phyloP scores from a whole-genome alignment of 2,113 vertebrate genomes.

The Motacilla alba region DNA sequence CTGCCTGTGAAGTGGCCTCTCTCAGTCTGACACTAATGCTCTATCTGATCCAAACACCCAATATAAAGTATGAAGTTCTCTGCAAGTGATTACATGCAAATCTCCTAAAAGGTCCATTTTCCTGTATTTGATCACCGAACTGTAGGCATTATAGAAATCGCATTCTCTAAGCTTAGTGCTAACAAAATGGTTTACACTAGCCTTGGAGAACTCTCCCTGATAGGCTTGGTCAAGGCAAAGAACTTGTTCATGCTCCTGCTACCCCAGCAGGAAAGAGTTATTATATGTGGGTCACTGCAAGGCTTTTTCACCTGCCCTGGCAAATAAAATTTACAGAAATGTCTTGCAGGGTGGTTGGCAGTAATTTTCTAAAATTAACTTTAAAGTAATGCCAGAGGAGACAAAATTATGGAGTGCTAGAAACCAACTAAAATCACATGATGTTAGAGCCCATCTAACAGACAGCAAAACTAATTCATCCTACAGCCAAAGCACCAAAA shows the following conservation, averaged over 20 bases:
- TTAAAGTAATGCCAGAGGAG: not conserved
- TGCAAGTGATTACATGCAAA: constrained; percentile 39
- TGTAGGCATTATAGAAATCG: not conserved
- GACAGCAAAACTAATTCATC: not conserved
- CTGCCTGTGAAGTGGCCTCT: not conserved
- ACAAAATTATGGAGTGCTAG: not conserved
- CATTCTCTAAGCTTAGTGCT: constrained; percentile 18
- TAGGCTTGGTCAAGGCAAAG: not conserved
- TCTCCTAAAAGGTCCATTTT: constrained; percentile 47
- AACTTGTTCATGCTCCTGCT: not conserved
- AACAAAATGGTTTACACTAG: constrained; percentile 7
- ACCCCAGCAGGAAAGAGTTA: not conserved
- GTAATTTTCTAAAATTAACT: not conserved
- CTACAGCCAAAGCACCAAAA: not conserved
- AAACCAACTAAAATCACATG: not conserved
- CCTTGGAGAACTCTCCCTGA: not conserved
- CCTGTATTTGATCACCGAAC: constrained; percentile 27
- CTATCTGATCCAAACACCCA: constrained; percentile 36
- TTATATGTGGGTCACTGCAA: not conserved
- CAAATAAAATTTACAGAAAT: not conserved
- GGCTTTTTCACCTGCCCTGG: not conserved
- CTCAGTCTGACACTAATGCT: constrained; percentile 55
- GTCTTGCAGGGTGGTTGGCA: not conserved
- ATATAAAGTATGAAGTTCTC: constrained; percentile 15
- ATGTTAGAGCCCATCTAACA: not conserved